phyloP scores from a whole-genome alignment of 1,140 invertebrate species.

The Drosophila aff. region DNA sequence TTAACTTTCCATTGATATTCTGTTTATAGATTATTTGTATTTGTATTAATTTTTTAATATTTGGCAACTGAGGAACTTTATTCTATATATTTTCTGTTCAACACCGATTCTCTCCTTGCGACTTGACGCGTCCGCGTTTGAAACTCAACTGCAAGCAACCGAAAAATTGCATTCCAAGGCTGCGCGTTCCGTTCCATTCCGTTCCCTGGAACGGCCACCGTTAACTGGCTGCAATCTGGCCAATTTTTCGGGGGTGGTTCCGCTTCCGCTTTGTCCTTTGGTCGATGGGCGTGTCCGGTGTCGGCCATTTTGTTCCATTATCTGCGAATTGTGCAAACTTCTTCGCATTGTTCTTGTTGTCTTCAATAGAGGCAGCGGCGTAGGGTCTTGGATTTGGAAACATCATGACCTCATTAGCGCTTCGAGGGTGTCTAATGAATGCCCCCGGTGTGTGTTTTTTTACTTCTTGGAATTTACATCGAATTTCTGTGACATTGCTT shows the following conservation, averaged over 20 bases:
- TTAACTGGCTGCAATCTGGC: conserved; percentile 45
- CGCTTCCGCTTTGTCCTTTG: conserved; percentile 30
- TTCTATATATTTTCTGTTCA: background rate
- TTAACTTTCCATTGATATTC: background rate
- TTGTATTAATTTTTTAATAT: background rate
- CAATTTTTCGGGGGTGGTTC: conserved; percentile 48
- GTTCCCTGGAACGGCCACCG: conserved; percentile 21
- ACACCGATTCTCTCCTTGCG: conserved; percentile 21
- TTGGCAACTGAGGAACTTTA: background rate
- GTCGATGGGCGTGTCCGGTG: conserved; percentile 29
- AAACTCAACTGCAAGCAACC: conserved; percentile 73
- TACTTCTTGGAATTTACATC: conserved; percentile 74
- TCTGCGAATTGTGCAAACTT: conserved; percentile 27
- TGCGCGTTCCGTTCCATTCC: conserved; percentile 30
- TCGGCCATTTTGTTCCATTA: conserved; percentile 49
- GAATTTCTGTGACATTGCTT: conserved; percentile 74
- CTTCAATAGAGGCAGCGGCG: conserved; percentile 38
- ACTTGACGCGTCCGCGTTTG: conserved; percentile 70
- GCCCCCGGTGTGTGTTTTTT: conserved; percentile 52
- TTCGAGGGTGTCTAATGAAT: conserved; percentile 68
- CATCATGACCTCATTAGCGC: conserved; percentile 67
- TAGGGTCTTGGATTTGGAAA: conserved; percentile 54
- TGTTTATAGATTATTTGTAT: background rate
- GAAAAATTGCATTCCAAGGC: conserved; percentile 63
- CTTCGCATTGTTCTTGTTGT: conserved; percentile 16